A percentile compares a stretch with the other conserved stretches of the same genome.
Conservation (phyloP, 1,140 invertebrate species). For the Bicyclus anynana region DNA sequence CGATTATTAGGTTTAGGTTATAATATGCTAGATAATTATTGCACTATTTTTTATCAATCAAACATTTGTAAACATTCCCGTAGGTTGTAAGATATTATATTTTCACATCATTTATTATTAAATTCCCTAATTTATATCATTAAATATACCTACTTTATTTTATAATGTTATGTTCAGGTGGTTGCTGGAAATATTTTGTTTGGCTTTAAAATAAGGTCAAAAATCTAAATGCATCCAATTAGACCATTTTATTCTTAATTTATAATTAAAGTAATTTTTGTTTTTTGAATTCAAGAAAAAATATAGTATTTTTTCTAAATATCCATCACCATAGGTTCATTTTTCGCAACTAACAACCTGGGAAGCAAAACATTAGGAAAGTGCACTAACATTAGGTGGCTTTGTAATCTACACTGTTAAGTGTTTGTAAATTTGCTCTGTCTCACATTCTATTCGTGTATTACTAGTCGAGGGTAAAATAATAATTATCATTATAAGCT, state of each 20-base stretch:
- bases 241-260: neutral
- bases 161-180: no score
- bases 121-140: conserved; percentile 27
- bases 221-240: no score
- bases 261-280: neutral
- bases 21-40: conserved; percentile 37
- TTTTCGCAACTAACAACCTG: conserved; percentile 19
- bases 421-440: conserved; percentile 14
- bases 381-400: conserved; percentile 42
- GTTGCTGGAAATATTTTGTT: no score
- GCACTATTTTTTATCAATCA: conserved; percentile 28
- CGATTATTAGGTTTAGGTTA: conserved; percentile 44
- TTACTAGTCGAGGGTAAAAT: conserved; percentile 30
- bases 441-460: conserved; percentile 23
- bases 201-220: no score
- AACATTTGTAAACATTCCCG: conserved; percentile 46
- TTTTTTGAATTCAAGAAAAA: neutral
- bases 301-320: neutral
- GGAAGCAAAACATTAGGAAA: conserved; percentile 13
- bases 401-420: conserved; percentile 36
- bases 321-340: conserved; percentile 8
- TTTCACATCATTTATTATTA: conserved; percentile 26
- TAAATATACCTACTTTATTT: no score
- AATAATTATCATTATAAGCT: conserved; percentile 6
- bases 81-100: conserved; percentile 32